Evolutionary conservation across 2,888 invertebrate species (phyloP).

Genomic region (Anodontia alba): DNA sequence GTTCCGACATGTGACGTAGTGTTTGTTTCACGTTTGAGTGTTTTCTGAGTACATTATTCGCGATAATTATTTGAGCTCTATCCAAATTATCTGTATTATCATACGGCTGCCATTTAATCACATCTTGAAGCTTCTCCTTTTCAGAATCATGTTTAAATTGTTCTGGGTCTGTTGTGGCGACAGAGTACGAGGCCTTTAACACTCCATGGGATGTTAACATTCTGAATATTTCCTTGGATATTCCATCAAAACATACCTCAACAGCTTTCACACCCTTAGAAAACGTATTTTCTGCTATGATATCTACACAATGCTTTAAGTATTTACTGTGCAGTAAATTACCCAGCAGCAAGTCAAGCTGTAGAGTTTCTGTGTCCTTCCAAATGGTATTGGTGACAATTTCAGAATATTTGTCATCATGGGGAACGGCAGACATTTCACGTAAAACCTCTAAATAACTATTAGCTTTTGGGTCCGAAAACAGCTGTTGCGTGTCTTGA

Average conservation of each 20-base stretch:
- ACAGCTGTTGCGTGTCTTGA: neutral
- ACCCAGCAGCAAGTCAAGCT: neutral
- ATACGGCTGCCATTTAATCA: neutral
- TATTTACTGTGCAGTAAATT: neutral
- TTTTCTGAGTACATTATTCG: neutral
- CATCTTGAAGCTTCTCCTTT: neutral
- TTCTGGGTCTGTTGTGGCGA: neutral
- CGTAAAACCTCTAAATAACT: neutral
- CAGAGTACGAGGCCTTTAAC: neutral
- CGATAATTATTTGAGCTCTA: neutral
- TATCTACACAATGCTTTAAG: neutral
- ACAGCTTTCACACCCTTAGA: neutral
- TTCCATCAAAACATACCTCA: neutral
- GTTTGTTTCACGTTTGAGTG: neutral
- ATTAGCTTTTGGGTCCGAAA: neutral
- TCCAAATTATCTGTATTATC: neutral
- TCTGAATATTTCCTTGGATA: neutral
- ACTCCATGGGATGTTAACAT: neutral
- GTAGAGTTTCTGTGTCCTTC: neutral
- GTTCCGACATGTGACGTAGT: constrained; percentile 81
- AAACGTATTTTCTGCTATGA: neutral
- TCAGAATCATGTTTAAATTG: neutral
- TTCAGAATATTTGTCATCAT: neutral
- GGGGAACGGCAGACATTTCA: neutral
- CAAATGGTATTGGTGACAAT: neutral